Conservation (phyloP, 2,888 invertebrate species). For the Anticlea derivata region DNA sequence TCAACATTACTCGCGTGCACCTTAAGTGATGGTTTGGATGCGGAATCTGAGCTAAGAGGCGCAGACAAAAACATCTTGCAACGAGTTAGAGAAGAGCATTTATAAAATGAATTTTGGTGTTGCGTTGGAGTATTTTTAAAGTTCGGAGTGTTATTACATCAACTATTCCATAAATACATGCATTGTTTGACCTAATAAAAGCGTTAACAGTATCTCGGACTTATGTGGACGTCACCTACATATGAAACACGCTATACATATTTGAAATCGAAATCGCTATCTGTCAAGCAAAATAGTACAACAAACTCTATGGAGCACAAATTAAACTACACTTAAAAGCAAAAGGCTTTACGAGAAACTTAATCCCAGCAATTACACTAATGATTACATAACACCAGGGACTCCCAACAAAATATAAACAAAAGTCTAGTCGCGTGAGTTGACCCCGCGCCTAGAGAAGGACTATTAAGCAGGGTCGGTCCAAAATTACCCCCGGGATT, state of each 20-base stretch:
- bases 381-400: slow-evolving; percentile 66
- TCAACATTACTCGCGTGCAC: slow-evolving; percentile 41
- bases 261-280: too few species aligned
- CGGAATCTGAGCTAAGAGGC: slow-evolving; percentile 40
- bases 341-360: slow-evolving; percentile 53
- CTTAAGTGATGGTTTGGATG: slow-evolving; percentile 40
- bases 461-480: slow-evolving; percentile 75
- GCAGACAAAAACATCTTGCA: slow-evolving; percentile 38
- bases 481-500: slow-evolving; percentile 71
- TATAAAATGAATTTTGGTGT: too few species aligned
- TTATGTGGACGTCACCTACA: too few species aligned
- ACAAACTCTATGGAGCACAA: slow-evolving; percentile 17
- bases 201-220: too few species aligned
- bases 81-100: slow-evolving; percentile 28
- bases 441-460: slow-evolving; percentile 62
- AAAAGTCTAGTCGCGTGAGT: slow-evolving; percentile 56
- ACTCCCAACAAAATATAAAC: slow-evolving; percentile 59
- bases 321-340: slow-evolving; percentile 31
- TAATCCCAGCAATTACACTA: slow-evolving; percentile 61
- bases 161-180: too few species aligned
- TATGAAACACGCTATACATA: too few species aligned
- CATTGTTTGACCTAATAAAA: too few species aligned
- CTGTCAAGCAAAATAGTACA: neutral
- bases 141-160: too few species aligned
- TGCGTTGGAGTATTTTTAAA: too few species aligned